A percentile compares a stretch with the other conserved stretches of the same genome.
These are phyloP conservation scores for Gryllus bimaculatus DNA, from an alignment of 1,140 invertebrate genomes.

Conservation along the genomic window DNA sequence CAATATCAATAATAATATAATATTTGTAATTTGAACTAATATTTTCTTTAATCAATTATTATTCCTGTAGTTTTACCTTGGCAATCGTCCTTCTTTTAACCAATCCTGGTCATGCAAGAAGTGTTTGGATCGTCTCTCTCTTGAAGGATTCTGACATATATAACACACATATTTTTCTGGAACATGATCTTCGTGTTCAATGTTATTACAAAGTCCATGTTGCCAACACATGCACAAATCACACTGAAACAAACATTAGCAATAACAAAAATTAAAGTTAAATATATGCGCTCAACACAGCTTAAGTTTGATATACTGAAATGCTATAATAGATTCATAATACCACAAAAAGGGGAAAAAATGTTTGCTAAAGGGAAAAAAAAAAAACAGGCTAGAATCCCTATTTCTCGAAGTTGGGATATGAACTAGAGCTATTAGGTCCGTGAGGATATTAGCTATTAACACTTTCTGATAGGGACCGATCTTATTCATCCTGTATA, in stretches of 20 bases:
- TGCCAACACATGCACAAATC: conserved; percentile 92
- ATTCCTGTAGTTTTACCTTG: conserved; percentile 27
- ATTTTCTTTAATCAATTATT: no score
- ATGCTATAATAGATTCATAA: background rate
- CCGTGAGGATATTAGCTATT: no score
- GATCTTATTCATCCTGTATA: no score
- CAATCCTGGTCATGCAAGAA: conserved; percentile 81
- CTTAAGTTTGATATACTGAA: background rate
- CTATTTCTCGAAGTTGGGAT: no score
- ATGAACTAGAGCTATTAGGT: no score
- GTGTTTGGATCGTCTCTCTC: conserved; percentile 55
- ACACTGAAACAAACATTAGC: conserved; percentile 49
- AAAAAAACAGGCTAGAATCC: no score
- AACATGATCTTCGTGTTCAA: conserved; percentile 68
- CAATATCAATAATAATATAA: no score
- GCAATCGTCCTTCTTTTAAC: conserved; percentile 70
- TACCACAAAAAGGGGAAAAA: background rate
- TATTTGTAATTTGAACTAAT: no score
- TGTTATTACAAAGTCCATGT: conserved; percentile 79
- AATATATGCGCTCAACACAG: background rate
- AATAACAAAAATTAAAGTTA: background rate
- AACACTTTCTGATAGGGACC: no score
- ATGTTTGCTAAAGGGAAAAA: no score
- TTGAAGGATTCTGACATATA: conserved; percentile 70
- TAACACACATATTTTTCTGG: conserved; percentile 85